Evolutionary conservation across 2,888 invertebrate species (phyloP), one percentile per base, ranked within the genome.

Genomic region (Caenorhabditis macrosperma): DNA sequence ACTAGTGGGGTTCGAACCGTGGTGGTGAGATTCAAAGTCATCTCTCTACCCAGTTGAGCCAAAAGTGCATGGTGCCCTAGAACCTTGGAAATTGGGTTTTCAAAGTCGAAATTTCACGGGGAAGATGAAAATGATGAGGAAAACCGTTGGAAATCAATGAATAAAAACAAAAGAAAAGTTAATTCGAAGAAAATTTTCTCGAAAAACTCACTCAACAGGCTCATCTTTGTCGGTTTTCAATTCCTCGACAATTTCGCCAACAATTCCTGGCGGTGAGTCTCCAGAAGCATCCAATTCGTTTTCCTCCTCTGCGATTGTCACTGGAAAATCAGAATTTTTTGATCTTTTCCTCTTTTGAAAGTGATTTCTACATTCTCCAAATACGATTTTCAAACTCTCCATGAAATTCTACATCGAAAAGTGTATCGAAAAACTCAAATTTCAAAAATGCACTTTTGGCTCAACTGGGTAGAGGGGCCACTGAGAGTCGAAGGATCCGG

Each of bases 201-300:
- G n/a, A n/a, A n/a, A 97, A 0, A 86, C 86, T 26, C 99, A 98
- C 90, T 94, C 95, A 71, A 54, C 50, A 63, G 38, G 41, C 15
- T 26, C 57, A 30, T 57, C 63, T 28, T 44, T 54, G 28, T 54
- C 28, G 12, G 28, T 41, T 28, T 74, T 64, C 0, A 26, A 35
- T n/a, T 76, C 67, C 30, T 78, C 71, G 15, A 35, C 35, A 0
- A 33, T 33, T 1, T 63, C 64, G 1, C 64, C 68, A 15, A 24
- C 30, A 7, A 48, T 57, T 20, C 67, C 71, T 5, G 78, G 78
- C 35, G 78, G 68, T 0, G 60, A 54, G 4, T 78, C 78, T 54
- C 78, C 78, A 30, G 78, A 78, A 15, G 68, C 72, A 9, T 78
- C 78, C 44, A 78, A 4, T n/a, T 78, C 78, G 38, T 78, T 78